Conservation (phyloP, 2,113 vertebrate species). For the Otocyon megalotis region DNA sequence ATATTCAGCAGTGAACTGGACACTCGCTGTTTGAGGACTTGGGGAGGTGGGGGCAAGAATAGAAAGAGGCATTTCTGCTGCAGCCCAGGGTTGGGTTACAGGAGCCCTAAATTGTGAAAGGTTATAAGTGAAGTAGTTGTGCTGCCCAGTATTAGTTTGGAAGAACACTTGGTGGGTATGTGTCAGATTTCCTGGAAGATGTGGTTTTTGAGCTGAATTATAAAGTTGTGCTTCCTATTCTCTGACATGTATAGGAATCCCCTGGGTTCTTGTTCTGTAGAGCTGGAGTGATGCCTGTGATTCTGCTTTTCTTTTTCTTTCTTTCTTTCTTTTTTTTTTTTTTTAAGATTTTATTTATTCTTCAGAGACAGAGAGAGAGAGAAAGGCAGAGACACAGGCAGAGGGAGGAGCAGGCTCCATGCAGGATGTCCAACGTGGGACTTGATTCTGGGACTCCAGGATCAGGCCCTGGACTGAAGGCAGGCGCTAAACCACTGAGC, state of each 20-base stretch:
- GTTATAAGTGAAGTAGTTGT: neutral
- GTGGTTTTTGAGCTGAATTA: neutral
- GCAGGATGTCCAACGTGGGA: no score
- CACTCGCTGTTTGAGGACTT: fast-evolving
- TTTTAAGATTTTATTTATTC: no score
- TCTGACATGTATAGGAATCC: neutral
- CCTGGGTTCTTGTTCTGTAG: neutral
- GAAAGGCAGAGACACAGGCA: no score
- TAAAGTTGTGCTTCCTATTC: neutral
- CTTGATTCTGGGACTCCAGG: no score
- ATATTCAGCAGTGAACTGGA: neutral
- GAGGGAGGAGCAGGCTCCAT: no score
- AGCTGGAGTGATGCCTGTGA: neutral
- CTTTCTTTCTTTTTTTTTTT: no score
- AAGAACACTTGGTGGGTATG: neutral
- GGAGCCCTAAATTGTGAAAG: neutral
- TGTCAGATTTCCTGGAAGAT: neutral
- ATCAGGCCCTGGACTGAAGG: no score
- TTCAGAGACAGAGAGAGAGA: no score
- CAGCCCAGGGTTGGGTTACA: neutral
- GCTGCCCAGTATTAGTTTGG: no score
- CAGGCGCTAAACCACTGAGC: no score
- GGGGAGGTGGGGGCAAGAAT: no score
- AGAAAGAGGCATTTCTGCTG: neutral
- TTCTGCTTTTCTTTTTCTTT: neutral